Percentiles rank a stretch among this genome's conserved stretches.
These are phyloP conservation scores for Limosa lapponica DNA, from an alignment of 2,797 vertebrate species.

Conservation along the genomic window DNA sequence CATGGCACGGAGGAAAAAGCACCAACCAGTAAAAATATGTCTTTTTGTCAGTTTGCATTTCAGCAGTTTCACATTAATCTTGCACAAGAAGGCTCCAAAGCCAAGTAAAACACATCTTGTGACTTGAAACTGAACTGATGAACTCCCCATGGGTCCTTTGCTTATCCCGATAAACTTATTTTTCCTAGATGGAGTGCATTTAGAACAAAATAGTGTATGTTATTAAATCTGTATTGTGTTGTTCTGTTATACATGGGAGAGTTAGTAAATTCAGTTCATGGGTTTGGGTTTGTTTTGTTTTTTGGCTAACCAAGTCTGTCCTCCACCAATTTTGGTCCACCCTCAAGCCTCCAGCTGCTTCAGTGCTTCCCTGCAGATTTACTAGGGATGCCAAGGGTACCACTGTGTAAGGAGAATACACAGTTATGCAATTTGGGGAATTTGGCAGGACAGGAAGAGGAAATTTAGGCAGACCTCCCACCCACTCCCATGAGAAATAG, in stretches of 20 bases:
- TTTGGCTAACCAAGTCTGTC: slow-evolving; percentile 43
- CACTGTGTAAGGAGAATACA: slow-evolving; percentile 67
- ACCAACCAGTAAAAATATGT: slow-evolving; percentile 65
- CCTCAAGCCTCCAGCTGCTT: slow-evolving; percentile 61
- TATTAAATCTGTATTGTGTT: slow-evolving; percentile 61
- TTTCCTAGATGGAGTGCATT: slow-evolving; percentile 66
- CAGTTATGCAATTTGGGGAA: slow-evolving; percentile 65
- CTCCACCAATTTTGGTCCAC: slow-evolving; percentile 51
- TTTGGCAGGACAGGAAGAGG: slow-evolving; percentile 60
- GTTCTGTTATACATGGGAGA: slow-evolving; percentile 51
- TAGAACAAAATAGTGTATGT: slow-evolving; percentile 65
- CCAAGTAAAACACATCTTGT: slow-evolving; percentile 75
- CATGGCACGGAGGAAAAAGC: slow-evolving; percentile 25
- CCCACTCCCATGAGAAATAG: slow-evolving; percentile 46
- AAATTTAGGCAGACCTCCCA: slow-evolving; percentile 64
- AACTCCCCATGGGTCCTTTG: slow-evolving; percentile 66
- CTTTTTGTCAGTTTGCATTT: slow-evolving; percentile 56
- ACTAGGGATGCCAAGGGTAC: slow-evolving; percentile 60
- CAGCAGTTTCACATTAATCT: slow-evolving; percentile 70
- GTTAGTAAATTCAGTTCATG: slow-evolving; percentile 35
- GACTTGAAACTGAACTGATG: slow-evolving; percentile 74
- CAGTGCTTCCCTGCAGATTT: slow-evolving; percentile 59
- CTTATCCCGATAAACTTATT: slow-evolving; percentile 69
- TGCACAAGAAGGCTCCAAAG: slow-evolving; percentile 61
- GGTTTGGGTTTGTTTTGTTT: slow-evolving; percentile 40